Conservation (phyloP, 2,113 vertebrate genomes). For the Elephantulus edwardii region DNA sequence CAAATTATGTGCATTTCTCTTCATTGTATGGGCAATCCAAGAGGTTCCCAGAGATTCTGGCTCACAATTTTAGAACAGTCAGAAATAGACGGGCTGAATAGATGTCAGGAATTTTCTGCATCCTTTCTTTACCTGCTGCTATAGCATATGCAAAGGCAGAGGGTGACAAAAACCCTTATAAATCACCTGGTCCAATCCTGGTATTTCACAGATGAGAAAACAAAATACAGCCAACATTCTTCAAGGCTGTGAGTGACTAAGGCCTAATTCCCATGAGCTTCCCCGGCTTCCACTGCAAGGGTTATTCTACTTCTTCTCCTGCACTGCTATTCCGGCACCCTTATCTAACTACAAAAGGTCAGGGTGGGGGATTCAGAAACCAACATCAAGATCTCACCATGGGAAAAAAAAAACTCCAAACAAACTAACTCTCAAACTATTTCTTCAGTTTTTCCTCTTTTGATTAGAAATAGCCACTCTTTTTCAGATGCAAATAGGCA, state of each 20-base stretch:
- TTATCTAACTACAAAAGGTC: not conserved
- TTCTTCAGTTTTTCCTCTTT: slow-evolving; percentile 25
- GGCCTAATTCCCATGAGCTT: not conserved
- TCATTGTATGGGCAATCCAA: not conserved
- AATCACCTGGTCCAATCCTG: not conserved
- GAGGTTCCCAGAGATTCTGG: not conserved
- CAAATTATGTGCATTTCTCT: not conserved
- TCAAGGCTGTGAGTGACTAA: not conserved
- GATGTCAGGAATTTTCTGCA: slow-evolving; percentile 21
- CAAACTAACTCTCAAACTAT: too few relatives aligned
- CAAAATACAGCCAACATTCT: not conserved
- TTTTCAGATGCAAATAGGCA: slow-evolving; percentile 26
- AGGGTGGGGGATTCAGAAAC: not conserved
- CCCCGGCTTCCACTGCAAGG: not conserved
- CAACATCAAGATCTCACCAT: not conserved
- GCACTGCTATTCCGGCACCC: not conserved
- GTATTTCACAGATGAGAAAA: not conserved
- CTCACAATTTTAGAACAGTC: slow-evolving; percentile 6
- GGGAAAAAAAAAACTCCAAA: not conserved
- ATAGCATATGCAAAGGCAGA: not conserved
- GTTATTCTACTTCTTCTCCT: not conserved
- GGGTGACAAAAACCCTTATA: not conserved
- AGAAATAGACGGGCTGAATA: slow-evolving; percentile 18
- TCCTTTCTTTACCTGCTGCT: not conserved
- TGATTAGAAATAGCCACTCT: slow-evolving; percentile 48